A percentile compares a stretch with the other conserved stretches of the same genome.
phyloP scores from a whole-genome alignment of 2,113 vertebrate genomes.

The Alaudala cheleensis region DNA sequence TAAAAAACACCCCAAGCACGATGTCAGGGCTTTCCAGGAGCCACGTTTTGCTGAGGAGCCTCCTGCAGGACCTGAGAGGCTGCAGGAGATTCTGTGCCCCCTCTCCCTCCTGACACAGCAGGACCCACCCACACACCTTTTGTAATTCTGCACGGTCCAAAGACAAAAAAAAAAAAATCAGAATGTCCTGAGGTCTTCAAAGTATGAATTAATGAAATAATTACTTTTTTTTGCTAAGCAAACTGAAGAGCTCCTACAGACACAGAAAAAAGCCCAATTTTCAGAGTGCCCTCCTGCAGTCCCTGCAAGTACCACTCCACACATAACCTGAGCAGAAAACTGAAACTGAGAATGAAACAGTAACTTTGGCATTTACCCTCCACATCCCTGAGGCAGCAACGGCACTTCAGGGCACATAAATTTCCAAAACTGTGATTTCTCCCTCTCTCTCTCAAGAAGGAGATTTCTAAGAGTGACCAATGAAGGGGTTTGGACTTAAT shows the following conservation, averaged over 20 bases:
- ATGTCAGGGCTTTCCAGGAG: background rate
- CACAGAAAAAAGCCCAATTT: background rate
- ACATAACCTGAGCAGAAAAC: background rate
- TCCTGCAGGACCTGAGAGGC: background rate
- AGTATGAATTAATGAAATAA: background rate
- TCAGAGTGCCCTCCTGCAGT: background rate
- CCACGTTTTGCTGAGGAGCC: background rate
- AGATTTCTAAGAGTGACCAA: background rate
- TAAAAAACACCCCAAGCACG: accelerated
- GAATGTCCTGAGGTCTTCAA: background rate
- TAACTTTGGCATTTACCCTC: background rate
- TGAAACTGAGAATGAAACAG: background rate
- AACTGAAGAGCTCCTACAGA: background rate
- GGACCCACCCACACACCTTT: background rate
- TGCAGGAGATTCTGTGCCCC: background rate
- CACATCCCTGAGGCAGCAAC: background rate
- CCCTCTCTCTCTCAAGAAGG: background rate
- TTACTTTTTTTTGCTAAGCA: background rate
- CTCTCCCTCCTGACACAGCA: background rate
- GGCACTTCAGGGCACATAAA: background rate
- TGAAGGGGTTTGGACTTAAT: background rate
- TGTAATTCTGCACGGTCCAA: background rate
- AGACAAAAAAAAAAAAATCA: background rate
- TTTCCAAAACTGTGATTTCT: background rate
- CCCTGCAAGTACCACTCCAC: background rate